Conservation (phyloP, 92 coral and sea anemone genomes). For the Hydrozoanthus gracilis region DNA sequence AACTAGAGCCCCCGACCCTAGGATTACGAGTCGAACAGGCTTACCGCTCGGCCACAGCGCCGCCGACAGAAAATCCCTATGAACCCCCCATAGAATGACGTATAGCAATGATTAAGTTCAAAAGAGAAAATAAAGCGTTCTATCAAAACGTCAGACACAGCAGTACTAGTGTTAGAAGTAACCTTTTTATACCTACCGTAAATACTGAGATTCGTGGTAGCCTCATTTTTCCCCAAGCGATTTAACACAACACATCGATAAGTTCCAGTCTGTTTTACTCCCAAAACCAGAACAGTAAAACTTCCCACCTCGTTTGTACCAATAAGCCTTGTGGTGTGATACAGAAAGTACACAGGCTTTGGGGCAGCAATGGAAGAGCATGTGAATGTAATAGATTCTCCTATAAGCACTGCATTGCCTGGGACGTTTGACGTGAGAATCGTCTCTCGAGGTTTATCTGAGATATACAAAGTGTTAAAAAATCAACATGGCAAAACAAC, state of each 20-base stretch:
- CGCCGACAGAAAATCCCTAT: no score
- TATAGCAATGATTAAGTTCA: no score
- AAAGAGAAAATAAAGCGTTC: no score
- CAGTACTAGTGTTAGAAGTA: no score
- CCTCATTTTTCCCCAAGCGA: slow-evolving; percentile 61
- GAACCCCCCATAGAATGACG: no score
- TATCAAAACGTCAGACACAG: no score
- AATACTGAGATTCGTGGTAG: slow-evolving; percentile 41
- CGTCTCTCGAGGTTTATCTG: slow-evolving; percentile 74
- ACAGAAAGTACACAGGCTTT: slow-evolving; percentile 57
- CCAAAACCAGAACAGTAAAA: slow-evolving; percentile 54
- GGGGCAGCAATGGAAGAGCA: slow-evolving; percentile 73
- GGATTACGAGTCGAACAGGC: no score
- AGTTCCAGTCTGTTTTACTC: slow-evolving; percentile 60
- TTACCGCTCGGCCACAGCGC: no score
- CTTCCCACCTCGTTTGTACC: slow-evolving; percentile 2
- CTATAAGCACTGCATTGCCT: slow-evolving; percentile 56
- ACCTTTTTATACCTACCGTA: slow-evolving; percentile 64
- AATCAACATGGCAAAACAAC: no score
- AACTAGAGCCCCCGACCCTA: no score
- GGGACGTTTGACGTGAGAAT: slow-evolving; percentile 61
- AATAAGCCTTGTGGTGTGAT: slow-evolving; percentile 16
- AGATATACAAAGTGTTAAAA: neutral
- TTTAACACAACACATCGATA: slow-evolving; percentile 78
- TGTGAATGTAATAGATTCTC: slow-evolving; percentile 59